Evolutionary conservation across 2,113 vertebrate species (phyloP).

Genomic region (Notothenia rossii): DNA sequence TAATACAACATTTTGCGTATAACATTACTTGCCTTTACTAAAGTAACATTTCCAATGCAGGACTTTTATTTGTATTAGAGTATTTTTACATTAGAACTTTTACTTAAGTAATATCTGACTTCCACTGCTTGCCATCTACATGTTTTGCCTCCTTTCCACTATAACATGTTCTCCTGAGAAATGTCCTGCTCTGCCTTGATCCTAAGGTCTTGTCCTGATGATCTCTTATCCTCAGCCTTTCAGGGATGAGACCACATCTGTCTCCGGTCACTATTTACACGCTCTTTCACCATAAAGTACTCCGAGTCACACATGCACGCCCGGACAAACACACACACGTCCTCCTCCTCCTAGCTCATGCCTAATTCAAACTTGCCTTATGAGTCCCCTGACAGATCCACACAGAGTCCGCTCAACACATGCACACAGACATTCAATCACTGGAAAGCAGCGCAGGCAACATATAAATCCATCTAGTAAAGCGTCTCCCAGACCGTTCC

Average conservation of each 20-base stretch:
- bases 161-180: slow-evolving; percentile 50
- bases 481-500: slow-evolving; percentile 76
- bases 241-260: slow-evolving; percentile 78
- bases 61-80: too few species aligned
- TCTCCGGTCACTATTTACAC: slow-evolving; percentile 81
- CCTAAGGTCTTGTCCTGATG: slow-evolving; percentile 56
- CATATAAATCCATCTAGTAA: slow-evolving; percentile 80
- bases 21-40: too few species aligned
- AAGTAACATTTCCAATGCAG: too few species aligned
- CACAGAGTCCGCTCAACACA: slow-evolving; percentile 75
- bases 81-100: too few species aligned
- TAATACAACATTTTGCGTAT: too few species aligned
- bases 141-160: slow-evolving; percentile 26
- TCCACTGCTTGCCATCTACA: slow-evolving; percentile 1
- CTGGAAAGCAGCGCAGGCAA: slow-evolving; percentile 61
- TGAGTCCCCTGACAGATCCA: slow-evolving; percentile 79
- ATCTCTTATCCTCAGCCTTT: slow-evolving; percentile 73
- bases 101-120: too few species aligned
- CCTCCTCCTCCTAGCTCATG: slow-evolving; percentile 72
- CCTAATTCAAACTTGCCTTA: slow-evolving; percentile 83
- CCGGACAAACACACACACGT: slow-evolving; percentile 56
- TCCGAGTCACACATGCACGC: slow-evolving; percentile 56
- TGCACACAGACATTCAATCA: slow-evolving; percentile 84
- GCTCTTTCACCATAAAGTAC: slow-evolving; percentile 76
- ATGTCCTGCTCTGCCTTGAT: slow-evolving; percentile 47